Percentiles rank a stretch among this genome's conserved stretches.
phyloP scores from a whole-genome alignment of 2,113 vertebrate genomes.

The Hippocampus abdominalis region DNA sequence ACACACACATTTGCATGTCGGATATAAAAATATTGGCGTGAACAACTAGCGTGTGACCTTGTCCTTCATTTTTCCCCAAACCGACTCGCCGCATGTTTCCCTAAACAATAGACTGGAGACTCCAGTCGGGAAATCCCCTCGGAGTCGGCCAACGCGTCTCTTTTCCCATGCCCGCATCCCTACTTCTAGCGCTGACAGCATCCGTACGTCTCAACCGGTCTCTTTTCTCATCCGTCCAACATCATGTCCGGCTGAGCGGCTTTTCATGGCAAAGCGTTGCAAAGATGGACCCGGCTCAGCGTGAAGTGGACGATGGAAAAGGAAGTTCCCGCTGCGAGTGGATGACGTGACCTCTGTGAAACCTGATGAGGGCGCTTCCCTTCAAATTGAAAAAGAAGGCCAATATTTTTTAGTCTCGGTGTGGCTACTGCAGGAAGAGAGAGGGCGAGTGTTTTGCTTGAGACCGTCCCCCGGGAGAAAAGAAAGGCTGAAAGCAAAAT shows the following conservation, averaged over 20 bases:
- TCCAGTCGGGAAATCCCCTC: constrained; percentile 66
- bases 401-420: constrained; percentile 21
- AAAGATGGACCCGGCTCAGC: constrained; percentile 49
- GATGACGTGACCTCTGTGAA: constrained; percentile 39
- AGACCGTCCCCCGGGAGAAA: constrained; percentile 11
- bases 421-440: constrained; percentile 16
- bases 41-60: constrained; percentile 54
- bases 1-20: neutral
- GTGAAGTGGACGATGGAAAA: constrained; percentile 62
- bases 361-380: constrained; percentile 9
- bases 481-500: constrained; percentile 11
- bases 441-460: constrained; percentile 3
- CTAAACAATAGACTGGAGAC: constrained; percentile 47
- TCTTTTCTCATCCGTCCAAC: constrained; percentile 43
- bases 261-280: constrained; percentile 34
- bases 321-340: constrained; percentile 46
- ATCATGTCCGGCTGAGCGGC: constrained; percentile 36
- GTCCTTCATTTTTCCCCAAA: constrained; percentile 44
- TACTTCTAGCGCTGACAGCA: constrained; percentile 18
- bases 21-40: constrained; percentile 5
- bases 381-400: constrained; percentile 33
- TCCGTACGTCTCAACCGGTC: constrained; percentile 21
- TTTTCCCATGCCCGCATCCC: neutral
- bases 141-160: constrained; percentile 12
- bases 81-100: constrained; percentile 67